Conservation (phyloP, 2,113 vertebrate genomes). For the Phrynocephalus versicolor region DNA sequence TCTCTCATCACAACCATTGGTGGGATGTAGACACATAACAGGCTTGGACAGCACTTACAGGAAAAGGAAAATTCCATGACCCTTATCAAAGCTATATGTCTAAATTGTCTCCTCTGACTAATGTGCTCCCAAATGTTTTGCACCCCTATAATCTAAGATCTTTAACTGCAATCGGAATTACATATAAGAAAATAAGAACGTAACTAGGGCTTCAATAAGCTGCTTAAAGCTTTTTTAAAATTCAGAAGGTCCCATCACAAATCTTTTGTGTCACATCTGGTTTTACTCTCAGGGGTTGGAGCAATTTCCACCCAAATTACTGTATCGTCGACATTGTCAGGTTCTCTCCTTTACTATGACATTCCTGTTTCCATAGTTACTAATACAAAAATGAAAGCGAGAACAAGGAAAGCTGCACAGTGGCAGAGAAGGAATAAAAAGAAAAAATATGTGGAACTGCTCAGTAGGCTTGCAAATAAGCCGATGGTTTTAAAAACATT, state of each 20-base stretch:
- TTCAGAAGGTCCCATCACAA: not conserved
- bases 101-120: not conserved
- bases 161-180: not conserved
- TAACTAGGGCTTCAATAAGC: not conserved
- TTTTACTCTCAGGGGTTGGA: not conserved
- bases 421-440: not conserved
- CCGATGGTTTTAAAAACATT: not conserved
- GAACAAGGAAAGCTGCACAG: not conserved
- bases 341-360: not conserved
- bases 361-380: conserved; percentile 13
- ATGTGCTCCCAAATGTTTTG: not conserved
- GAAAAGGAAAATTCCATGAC: not conserved
- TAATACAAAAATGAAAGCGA: not conserved
- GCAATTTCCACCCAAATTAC: not conserved
- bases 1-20: not conserved
- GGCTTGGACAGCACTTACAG: not conserved
- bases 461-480: not conserved
- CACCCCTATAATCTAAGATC: not conserved
- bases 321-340: not conserved
- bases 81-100: not conserved
- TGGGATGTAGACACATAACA: not conserved
- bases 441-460: not conserved
- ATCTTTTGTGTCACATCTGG: not conserved
- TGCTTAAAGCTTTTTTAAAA: not conserved
- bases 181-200: not conserved